Evolutionary conservation across 2,113 vertebrate species (phyloP), one percentile per base, ranked within the genome.

Genomic region (Gasterosteus nipponicus): DNA sequence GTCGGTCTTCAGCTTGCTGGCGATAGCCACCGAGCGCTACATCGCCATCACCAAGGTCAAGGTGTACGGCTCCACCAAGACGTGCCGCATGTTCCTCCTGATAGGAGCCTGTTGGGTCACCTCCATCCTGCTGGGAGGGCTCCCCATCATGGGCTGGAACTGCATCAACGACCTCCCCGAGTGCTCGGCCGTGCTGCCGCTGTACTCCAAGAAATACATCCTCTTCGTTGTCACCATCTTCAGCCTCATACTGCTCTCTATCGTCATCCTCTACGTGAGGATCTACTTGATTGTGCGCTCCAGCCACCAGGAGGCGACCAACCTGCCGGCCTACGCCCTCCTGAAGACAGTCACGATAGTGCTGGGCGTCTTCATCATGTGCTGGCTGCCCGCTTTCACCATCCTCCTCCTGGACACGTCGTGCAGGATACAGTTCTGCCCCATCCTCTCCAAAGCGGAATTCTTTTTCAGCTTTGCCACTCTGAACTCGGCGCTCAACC

Each of bases 111-210:
- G 97, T 2, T 99, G 98, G 98, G 92, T 95, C 8, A 95, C 96
- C 62, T 96, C 98, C 0, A 93, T 97, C 57, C 93, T 96, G 35
- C 89, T 98, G 0, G 97, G 96, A 0, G 95, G 96, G 10, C 78
- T 99, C 46, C 98, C 98, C 73, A 96, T 98, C 90, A 93, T 99
- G 0, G 97, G 98, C 0, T 99, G 98, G 98, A 99, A 99, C 93
- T 99, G 98, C 92, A 94, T 99, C 77, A 86, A 91, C 53, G 86
- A 93, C 31, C 87, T 96, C 1, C 2, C 8, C 0, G 91, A 95
- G 3, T 99, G 98, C 81, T 99, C 97, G 16, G 95, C 96, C 0
- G 96, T 98, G 1, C 86, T 99, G 82, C 98, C 97, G 0, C 96
- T 99, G 76, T 99, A 99, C 60, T 95, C 97, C 63, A 97, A 97